Evolutionary conservation across 2,888 invertebrate genomes (phyloP).

Genomic region (Pheosia gnoma): DNA sequence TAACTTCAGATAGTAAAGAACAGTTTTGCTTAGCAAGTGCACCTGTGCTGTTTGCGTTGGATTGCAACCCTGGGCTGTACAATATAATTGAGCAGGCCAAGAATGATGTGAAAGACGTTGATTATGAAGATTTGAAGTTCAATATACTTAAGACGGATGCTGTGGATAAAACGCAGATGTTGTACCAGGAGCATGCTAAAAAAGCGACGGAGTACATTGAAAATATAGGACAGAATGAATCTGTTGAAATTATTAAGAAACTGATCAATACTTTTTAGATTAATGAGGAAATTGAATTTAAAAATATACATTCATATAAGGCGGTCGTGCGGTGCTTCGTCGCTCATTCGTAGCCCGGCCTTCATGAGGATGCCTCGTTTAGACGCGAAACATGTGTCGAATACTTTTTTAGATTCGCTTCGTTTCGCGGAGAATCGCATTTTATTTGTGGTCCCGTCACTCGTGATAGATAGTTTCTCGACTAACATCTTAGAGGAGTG

Average conservation of each 20-base stretch:
- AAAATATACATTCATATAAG: too few species aligned
- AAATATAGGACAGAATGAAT: conserved; percentile 70
- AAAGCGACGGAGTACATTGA: conserved; percentile 71
- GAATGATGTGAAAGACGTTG: conserved; percentile 86
- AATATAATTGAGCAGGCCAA: conserved; percentile 85
- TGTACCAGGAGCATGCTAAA: conserved; percentile 73
- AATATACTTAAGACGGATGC: conserved; percentile 77
- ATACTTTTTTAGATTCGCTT: too few species aligned
- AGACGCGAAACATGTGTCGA: too few species aligned
- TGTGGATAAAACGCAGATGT: conserved; percentile 66
- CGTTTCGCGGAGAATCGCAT: too few species aligned
- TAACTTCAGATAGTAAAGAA: conserved; percentile 84
- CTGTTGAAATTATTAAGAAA: conserved; percentile 76
- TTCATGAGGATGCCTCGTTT: too few species aligned
- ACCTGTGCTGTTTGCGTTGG: conserved; percentile 92
- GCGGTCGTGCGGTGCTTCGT: too few species aligned
- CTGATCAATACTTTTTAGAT: conserved; percentile 69
- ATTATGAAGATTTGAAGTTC: conserved; percentile 85
- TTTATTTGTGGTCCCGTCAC: too few species aligned
- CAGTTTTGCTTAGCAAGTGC: conserved; percentile 91
- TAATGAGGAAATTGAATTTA: not conserved
- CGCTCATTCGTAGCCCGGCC: too few species aligned
- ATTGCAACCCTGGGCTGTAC: conserved; percentile 89
- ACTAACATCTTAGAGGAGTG: too few species aligned
- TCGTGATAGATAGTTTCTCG: too few species aligned